Base-by-base conservation (phyloP, 1,140 invertebrate species). In the Pentalonia nigronervosa region DNA sequence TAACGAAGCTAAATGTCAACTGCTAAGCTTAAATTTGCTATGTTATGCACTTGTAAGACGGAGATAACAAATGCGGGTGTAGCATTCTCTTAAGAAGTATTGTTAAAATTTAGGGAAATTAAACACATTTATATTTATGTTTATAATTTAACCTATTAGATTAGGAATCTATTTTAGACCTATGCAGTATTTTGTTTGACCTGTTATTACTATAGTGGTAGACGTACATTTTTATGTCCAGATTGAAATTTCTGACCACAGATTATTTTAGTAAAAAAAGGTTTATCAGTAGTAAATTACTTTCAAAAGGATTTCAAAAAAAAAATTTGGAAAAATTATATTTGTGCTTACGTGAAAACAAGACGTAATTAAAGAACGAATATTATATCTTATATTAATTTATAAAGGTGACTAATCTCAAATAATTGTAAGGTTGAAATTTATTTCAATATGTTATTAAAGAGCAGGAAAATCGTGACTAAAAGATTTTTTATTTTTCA, bases 401-500 rank as follows among this genome's bases (percentile, higher is more conserved):
- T 88, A 50, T 48, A 88, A 88, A 88, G 20, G 86, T 87, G 47
- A 87, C 47, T 87, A 48, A 87, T 87, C n/a, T 34, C 17, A 53
- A 88, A 53, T 25, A 56, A 36, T 89, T 41, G 23, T 53, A 56
- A 56, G 50, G 50, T 89, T 34, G 7, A 89, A 4, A 41, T 89
- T 56, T 36, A 36, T 56, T 56, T 23, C 20, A 41, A 89, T 1
- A 25, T 89, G n/a, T 89, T 89, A 45, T 89, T 36, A 89, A 89
- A 56, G 9, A 89, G 50, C 23, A 89, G 48, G 53, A 53, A 89
- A 89, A 89, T 56, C 88, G 88, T 89, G 88, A 89, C 34, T 21
- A 36, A 89, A 53, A 34, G 11, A 34, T 56, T 25, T 89, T 89
- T 7, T 89, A 36, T 87, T 89, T 89, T 56, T 30, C 36, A 56